Percentiles rank a stretch among this genome's conserved stretches.
phyloP scores from a whole-genome alignment of 2,888 invertebrate species.

The Liopterus haemorrhoidalis region DNA sequence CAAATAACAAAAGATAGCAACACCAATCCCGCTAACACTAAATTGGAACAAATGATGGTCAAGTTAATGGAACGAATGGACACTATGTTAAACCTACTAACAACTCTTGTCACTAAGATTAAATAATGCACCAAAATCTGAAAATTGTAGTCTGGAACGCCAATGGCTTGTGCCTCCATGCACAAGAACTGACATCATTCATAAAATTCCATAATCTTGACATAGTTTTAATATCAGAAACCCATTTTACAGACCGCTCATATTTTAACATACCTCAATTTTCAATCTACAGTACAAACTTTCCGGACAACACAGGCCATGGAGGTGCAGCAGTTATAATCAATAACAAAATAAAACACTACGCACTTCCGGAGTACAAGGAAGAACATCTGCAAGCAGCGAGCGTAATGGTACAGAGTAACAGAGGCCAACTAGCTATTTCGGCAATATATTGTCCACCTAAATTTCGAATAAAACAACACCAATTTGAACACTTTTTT shows the following conservation, averaged over 20 bases:
- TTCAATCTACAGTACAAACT: constrained; percentile 2
- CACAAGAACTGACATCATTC: constrained; percentile 7
- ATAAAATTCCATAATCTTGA: constrained; percentile 5
- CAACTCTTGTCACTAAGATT: constrained; percentile 10
- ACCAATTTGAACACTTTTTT: constrained; percentile 11
- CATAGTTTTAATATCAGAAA: constrained; percentile 9
- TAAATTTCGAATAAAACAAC: constrained; percentile 10
- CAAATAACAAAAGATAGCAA: constrained; percentile 11
- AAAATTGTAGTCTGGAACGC: constrained; percentile 16
- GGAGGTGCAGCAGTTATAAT: constrained; percentile 11
- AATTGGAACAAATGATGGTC: constrained; percentile 14
- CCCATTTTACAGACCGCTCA: constrained; percentile 6
- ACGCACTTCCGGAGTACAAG: constrained; percentile 7
- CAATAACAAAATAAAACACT: constrained; percentile 3
- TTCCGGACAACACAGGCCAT: constrained; percentile 9
- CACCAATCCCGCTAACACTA: constrained; percentile 6
- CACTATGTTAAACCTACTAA: constrained; percentile 8
- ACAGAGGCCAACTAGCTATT: not conserved
- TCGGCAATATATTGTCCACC: constrained; percentile 16
- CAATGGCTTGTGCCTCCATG: constrained; percentile 10
- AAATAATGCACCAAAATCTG: constrained; percentile 8
- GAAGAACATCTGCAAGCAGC: constrained; percentile 12
- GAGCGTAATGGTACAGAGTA: constrained; percentile 5
- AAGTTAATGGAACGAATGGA: constrained; percentile 13
- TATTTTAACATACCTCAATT: constrained; percentile 5